Conservation (phyloP, 2,797 vertebrate genomes). For the Eremophila alpestris region DNA sequence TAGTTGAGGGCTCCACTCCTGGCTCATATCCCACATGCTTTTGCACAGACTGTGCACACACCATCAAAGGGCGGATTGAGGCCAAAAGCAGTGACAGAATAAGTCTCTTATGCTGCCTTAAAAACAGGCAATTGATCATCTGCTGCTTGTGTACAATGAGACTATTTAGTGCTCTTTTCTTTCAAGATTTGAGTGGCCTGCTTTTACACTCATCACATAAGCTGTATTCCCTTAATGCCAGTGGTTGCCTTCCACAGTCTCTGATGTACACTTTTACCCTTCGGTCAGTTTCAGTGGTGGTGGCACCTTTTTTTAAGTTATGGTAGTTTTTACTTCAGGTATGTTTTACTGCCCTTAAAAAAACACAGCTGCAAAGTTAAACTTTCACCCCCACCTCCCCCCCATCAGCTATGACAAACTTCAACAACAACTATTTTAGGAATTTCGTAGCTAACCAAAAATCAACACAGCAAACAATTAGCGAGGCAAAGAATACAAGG, state of each 20-base stretch:
- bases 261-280: background rate
- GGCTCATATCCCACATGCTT: background rate
- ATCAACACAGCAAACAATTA: background rate
- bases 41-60: background rate
- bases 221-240: background rate
- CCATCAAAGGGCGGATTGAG: background rate
- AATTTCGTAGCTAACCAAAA: background rate
- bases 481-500: background rate
- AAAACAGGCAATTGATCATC: constrained; percentile 46
- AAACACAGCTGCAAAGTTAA: background rate
- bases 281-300: background rate
- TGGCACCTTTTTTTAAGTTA: background rate
- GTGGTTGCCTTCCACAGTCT: background rate
- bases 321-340: background rate
- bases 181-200: constrained; percentile 7
- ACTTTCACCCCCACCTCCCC: fast-evolving
- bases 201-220: background rate
- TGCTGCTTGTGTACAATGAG: background rate
- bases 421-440: background rate
- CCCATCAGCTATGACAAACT: background rate
- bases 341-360: background rate
- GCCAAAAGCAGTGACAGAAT: constrained; percentile 34
- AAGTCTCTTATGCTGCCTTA: constrained; percentile 19
- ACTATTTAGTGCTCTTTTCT: constrained; percentile 6
- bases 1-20: background rate